phyloP scores from a whole-genome alignment of 2,888 invertebrate species.

The Quadroppia sp. region DNA sequence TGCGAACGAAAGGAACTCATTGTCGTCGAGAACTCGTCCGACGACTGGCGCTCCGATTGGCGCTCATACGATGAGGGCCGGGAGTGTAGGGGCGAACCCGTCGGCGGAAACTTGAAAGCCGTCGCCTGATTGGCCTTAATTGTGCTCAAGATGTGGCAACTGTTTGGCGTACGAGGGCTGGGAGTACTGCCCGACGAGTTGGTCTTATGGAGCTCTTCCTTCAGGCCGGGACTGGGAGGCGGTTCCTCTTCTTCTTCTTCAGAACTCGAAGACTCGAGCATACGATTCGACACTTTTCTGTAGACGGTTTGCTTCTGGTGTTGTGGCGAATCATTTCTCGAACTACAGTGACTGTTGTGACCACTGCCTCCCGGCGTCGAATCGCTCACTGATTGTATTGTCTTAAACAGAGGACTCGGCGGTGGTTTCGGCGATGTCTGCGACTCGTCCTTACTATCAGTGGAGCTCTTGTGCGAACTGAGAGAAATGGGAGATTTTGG shows the following conservation, averaged over 20 bases:
- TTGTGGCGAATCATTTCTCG: conserved; percentile 19
- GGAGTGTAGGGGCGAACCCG: conserved; percentile 27
- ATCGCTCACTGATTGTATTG: conserved; percentile 21
- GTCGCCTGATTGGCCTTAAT: conserved; percentile 37
- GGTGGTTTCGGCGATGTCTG: conserved; percentile 38
- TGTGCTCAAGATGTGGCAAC: conserved; percentile 37
- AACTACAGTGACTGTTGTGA: not conserved
- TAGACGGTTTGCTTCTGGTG: conserved; percentile 21
- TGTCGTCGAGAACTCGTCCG: conserved; percentile 41
- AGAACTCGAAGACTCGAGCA: conserved; percentile 41
- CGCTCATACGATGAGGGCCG: not conserved
- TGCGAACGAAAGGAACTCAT: conserved; percentile 41
- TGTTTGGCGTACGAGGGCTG: conserved; percentile 39
- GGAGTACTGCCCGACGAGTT: conserved; percentile 29
- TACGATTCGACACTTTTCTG: conserved; percentile 34
- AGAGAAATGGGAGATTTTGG: conserved; percentile 1
- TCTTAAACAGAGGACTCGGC: conserved; percentile 35
- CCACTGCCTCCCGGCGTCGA: not conserved
- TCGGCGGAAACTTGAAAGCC: conserved; percentile 41
- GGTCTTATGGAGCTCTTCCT: not conserved
- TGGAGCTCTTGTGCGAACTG: not conserved
- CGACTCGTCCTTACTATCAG: not conserved
- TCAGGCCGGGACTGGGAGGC: not conserved
- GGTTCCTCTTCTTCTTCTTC: conserved; percentile 41
- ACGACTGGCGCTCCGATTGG: conserved; percentile 29